Evolutionary conservation across 2,888 invertebrate genomes (phyloP).

Genomic region (Malthinus flaveolus): DNA sequence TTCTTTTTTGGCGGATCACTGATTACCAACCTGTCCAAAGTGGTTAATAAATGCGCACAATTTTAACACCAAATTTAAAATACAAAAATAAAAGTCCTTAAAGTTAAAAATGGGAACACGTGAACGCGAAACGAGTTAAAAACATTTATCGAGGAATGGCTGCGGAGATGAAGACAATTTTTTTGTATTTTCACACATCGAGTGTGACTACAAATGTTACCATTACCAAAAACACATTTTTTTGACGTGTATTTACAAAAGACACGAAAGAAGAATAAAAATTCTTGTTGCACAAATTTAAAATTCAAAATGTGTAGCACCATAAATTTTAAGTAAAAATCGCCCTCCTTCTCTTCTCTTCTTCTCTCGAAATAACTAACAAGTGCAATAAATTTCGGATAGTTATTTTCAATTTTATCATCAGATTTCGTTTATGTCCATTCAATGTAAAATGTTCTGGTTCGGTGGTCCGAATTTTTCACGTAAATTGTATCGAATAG

Average conservation of each 20-base stretch:
- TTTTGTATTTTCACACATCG: conserved; percentile 43
- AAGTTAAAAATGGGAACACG: too few species aligned
- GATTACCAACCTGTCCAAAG: too few species aligned
- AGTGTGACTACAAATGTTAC: conserved; percentile 49
- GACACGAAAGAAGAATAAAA: conserved; percentile 32
- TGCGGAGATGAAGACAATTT: background rate
- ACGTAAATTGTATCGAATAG: conserved; percentile 17
- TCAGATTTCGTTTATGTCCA: conserved; percentile 36
- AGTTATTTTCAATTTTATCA: conserved; percentile 37
- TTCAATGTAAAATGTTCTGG: conserved; percentile 38
- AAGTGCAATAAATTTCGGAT: conserved; percentile 39
- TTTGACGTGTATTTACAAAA: conserved; percentile 24
- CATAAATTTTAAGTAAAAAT: conserved; percentile 26
- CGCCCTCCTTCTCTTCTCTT: too few species aligned
- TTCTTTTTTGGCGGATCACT: too few species aligned
- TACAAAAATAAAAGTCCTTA: too few species aligned
- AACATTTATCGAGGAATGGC: too few species aligned
- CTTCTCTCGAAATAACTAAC: conserved; percentile 40
- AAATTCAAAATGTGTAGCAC: conserved; percentile 31
- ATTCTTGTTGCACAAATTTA: conserved; percentile 35
- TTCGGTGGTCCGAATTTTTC: conserved; percentile 30
- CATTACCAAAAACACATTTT: conserved; percentile 48
- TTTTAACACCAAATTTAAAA: too few species aligned
- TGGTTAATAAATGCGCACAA: too few species aligned
- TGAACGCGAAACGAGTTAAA: too few species aligned